phyloP scores from a whole-genome alignment of 2,888 invertebrate genomes.

The Chirona hameri region DNA sequence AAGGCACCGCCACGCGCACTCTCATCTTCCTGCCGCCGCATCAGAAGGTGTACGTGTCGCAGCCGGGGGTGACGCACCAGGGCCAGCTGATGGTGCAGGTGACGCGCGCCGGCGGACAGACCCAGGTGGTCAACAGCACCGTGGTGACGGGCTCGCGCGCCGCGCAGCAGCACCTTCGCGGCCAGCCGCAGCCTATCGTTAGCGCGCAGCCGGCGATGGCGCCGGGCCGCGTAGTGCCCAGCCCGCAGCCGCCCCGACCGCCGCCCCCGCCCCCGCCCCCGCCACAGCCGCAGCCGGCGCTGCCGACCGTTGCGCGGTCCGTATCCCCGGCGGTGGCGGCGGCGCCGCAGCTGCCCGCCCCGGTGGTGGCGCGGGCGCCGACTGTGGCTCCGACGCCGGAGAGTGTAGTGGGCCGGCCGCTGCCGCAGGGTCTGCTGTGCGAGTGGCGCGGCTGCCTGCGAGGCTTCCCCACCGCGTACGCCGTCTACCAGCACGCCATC shows the following conservation, averaged over 20 bases:
- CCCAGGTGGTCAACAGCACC: constrained; percentile 37
- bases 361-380: constrained; percentile 33
- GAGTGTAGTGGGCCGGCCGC: constrained; percentile 30
- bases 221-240: constrained; percentile 29
- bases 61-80: constrained; percentile 22
- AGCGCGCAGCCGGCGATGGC: constrained; percentile 36
- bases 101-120: not conserved
- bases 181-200: constrained; percentile 35
- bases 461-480: constrained; percentile 39
- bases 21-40: constrained; percentile 66
- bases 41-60: constrained; percentile 33
- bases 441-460: constrained; percentile 88
- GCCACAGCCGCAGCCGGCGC: constrained; percentile 34
- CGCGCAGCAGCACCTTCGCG: constrained; percentile 35
- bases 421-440: constrained; percentile 58
- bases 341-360: constrained; percentile 36
- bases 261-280: constrained; percentile 28
- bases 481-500: constrained; percentile 84
- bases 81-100: constrained; percentile 31
- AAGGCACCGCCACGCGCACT: constrained; percentile 60
- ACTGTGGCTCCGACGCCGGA: constrained; percentile 28
- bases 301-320: not conserved
- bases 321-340: not conserved
- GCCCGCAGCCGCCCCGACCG: constrained; percentile 29
- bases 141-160: constrained; percentile 37